Percentiles rank a stretch among this genome's conserved stretches.
phyloP scores from a whole-genome alignment of 2,888 invertebrate species.

The Coleophora deauratella region DNA sequence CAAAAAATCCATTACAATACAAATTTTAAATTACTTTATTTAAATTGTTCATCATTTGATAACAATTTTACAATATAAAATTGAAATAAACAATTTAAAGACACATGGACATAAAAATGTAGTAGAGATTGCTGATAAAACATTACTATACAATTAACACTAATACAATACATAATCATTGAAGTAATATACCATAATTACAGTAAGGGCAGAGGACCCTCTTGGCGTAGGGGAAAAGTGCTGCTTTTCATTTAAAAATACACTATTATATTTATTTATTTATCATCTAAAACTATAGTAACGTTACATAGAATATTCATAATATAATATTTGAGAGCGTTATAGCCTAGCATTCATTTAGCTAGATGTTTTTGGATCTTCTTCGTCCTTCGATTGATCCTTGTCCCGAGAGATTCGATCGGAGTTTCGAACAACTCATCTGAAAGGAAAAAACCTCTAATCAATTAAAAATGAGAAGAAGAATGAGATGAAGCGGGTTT shows the following conservation, averaged over 20 bases:
- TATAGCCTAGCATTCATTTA: conserved; percentile 12
- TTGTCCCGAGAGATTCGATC: background rate
- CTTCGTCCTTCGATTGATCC: conserved; percentile 1
- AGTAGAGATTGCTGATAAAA: no score
- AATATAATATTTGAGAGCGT: conserved; percentile 47
- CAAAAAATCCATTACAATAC: no score
- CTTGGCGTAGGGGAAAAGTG: conserved; percentile 35
- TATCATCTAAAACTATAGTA: conserved; percentile 35
- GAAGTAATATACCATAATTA: background rate
- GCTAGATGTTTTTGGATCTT: conserved; percentile 4
- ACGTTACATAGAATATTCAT: conserved; percentile 32
- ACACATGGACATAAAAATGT: no score
- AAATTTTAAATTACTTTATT: no score
- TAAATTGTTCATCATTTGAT: no score
- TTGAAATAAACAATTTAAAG: no score
- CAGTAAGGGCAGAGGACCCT: conserved; percentile 45
- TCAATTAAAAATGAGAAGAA: no score
- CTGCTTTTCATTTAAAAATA: conserved; percentile 47
- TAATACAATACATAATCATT: no score
- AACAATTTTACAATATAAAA: no score
- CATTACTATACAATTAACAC: no score
- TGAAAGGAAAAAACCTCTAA: conserved; percentile 18
- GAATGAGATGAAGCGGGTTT: no score
- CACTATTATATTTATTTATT: conserved; percentile 20
- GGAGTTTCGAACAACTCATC: no score